These are phyloP conservation scores for Dryococelus australis DNA, from an alignment of 2,888 invertebrate genomes.

Conservation along the genomic window DNA sequence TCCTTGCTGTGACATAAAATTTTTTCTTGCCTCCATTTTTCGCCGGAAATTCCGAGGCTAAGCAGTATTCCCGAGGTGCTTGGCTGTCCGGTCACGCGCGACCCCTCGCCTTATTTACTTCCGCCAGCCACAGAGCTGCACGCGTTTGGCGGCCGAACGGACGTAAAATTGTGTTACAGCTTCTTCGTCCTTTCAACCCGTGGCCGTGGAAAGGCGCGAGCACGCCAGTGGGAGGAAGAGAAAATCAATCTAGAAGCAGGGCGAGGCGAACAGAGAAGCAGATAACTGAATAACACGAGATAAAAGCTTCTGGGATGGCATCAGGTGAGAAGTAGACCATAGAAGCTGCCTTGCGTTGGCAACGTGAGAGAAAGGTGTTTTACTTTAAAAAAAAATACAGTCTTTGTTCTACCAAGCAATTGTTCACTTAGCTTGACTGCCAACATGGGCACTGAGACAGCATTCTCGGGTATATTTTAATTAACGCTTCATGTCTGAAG, in stretches of 20 bases:
- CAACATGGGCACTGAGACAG: background rate
- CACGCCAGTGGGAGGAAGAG: background rate
- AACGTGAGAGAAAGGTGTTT: background rate
- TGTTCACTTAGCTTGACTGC: background rate
- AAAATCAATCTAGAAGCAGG: background rate
- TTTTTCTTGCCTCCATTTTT: background rate
- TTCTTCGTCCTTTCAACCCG: constrained; percentile 3
- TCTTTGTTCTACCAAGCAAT: background rate
- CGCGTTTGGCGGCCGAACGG: background rate
- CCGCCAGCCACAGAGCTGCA: background rate
- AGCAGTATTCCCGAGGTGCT: background rate
- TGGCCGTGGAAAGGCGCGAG: background rate
- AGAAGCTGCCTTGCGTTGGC: background rate
- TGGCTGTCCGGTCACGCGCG: background rate
- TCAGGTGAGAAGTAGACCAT: background rate
- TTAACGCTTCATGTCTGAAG: too few species aligned
- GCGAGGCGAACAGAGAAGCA: background rate
- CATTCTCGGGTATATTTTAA: too few species aligned
- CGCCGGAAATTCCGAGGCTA: background rate
- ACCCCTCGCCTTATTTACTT: background rate
- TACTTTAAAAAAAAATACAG: background rate
- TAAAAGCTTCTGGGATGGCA: constrained; percentile 16
- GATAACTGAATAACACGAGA: constrained; percentile 16
- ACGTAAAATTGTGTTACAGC: background rate
- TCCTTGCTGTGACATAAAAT: background rate